Percentiles rank a stretch among this genome's conserved stretches.
Evolutionary conservation across 2,113 vertebrate species (phyloP).

Genomic region (Acrocephalus kingi): DNA sequence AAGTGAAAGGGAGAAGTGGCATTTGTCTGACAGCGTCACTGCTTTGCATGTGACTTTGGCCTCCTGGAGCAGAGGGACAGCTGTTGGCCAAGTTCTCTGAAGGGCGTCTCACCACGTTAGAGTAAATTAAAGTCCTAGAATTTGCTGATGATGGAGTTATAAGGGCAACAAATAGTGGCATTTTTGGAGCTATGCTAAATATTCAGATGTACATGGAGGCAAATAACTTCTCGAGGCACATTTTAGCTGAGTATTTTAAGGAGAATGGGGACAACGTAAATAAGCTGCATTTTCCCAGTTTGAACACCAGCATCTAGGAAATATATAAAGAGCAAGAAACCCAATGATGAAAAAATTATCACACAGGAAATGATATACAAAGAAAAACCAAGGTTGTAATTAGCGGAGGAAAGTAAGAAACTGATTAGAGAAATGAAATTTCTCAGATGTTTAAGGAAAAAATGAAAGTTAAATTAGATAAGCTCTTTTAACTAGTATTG

Average conservation of each 20-base stretch:
- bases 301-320: slow-evolving; percentile 17
- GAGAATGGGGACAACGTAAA: background rate
- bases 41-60: background rate
- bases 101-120: background rate
- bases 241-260: background rate
- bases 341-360: slow-evolving; percentile 44
- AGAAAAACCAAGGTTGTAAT: slow-evolving; percentile 43
- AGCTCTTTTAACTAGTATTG: slow-evolving; percentile 34
- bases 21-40: background rate
- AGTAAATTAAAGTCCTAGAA: background rate
- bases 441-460: slow-evolving; percentile 54
- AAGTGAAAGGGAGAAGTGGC: background rate
- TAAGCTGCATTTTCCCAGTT: background rate
- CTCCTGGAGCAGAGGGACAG: background rate
- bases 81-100: background rate
- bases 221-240: background rate
- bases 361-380: slow-evolving; percentile 41
- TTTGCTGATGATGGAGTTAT: background rate
- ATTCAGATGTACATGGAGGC: background rate
- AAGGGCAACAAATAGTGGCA: background rate
- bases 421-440: slow-evolving; percentile 61
- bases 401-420: slow-evolving; percentile 54
- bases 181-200: background rate
- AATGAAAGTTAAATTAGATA: slow-evolving; percentile 54
- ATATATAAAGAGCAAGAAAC: slow-evolving; percentile 34